phyloP scores from a whole-genome alignment of 2,888 invertebrate genomes.

The Celastrina argiolus region DNA sequence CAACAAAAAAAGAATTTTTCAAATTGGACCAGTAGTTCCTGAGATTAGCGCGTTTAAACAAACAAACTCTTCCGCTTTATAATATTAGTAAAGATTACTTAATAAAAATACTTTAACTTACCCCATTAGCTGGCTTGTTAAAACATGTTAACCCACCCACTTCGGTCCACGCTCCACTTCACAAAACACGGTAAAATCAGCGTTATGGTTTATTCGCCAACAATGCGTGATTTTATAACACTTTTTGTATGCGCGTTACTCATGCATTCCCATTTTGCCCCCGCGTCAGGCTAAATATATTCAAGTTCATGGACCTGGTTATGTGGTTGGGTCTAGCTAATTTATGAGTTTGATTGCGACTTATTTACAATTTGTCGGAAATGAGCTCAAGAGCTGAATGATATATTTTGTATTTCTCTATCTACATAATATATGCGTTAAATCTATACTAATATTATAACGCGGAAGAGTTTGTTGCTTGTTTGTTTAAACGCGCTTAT shows the following conservation, averaged over 20 bases:
- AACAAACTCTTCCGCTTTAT: too few relatives aligned
- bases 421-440: too few relatives aligned
- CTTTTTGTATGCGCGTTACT: slow-evolving; percentile 33
- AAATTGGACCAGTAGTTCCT: too few relatives aligned
- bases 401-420: neutral
- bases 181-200: slow-evolving; percentile 4
- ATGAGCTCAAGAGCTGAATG: neutral
- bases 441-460: too few relatives aligned
- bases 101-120: slow-evolving; percentile 1
- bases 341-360: slow-evolving; percentile 21
- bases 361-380: slow-evolving; percentile 10
- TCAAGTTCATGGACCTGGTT: slow-evolving; percentile 65
- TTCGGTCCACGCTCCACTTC: neutral
- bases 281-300: slow-evolving; percentile 48
- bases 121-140: slow-evolving; percentile 8
- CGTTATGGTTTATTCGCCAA: slow-evolving; percentile 1
- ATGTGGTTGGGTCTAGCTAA: slow-evolving; percentile 48
- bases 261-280: slow-evolving; percentile 34
- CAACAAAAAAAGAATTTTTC: too few relatives aligned
- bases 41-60: too few relatives aligned
- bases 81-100: too few relatives aligned
- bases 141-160: slow-evolving; percentile 9
- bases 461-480: too few relatives aligned
- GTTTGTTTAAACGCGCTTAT: too few relatives aligned
- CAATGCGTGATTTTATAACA: slow-evolving; percentile 29